Percentiles rank a stretch among this genome's conserved stretches.
phyloP scores from a whole-genome alignment of 2,113 vertebrate species.

The Phalacrocorax aristotelis region DNA sequence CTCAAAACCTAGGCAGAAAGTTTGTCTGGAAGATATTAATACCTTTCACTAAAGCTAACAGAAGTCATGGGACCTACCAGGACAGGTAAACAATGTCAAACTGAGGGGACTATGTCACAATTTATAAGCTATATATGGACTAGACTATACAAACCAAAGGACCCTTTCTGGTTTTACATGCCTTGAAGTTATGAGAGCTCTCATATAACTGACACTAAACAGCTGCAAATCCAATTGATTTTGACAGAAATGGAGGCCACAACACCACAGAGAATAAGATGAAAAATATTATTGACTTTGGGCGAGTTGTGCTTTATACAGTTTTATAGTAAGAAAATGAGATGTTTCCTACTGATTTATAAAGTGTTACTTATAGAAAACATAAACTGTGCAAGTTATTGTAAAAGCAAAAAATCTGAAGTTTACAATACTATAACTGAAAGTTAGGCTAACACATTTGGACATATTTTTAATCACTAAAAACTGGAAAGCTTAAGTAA shows the following conservation, averaged over 20 bases:
- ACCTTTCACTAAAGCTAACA: neutral
- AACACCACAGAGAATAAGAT: neutral
- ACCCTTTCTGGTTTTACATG: neutral
- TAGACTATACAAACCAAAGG: neutral
- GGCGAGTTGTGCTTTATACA: neutral
- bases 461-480: neutral
- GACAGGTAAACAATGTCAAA: neutral
- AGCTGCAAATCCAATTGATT: neutral
- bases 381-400: neutral
- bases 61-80: neutral
- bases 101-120: rapidly evolving
- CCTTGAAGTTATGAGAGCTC: neutral
- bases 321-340: neutral
- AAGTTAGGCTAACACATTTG: neutral
- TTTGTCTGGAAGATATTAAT: neutral
- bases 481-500: neutral
- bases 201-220: neutral
- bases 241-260: neutral
- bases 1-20: neutral
- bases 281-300: neutral
- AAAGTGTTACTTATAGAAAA: neutral
- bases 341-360: neutral
- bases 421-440: neutral
- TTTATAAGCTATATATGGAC: neutral
- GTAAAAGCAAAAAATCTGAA: neutral